Conservation (phyloP, 2,797 vertebrate species). For the Halcyon badia region DNA sequence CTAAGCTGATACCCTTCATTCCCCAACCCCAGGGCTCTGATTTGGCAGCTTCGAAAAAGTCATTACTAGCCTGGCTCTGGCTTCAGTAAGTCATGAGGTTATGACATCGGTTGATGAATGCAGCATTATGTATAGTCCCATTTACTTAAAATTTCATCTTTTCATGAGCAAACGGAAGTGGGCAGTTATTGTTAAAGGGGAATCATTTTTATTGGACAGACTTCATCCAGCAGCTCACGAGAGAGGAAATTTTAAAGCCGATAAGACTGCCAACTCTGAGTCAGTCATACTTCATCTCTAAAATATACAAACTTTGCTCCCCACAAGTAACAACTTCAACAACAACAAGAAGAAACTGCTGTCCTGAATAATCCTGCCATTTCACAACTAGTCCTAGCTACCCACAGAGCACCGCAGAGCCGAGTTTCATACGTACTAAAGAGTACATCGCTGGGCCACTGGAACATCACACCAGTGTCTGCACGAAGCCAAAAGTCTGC, state of each 20-base stretch:
- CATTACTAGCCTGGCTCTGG: constrained; percentile 28
- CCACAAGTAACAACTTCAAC: not conserved
- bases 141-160: constrained; percentile 34
- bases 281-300: constrained; percentile 6
- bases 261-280: not conserved
- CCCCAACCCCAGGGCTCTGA: not conserved
- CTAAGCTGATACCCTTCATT: not conserved
- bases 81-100: constrained; percentile 43
- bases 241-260: constrained; percentile 43
- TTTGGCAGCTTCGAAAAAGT: constrained; percentile 17
- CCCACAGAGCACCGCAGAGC: not conserved
- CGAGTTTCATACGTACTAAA: not conserved
- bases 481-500: not conserved
- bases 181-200: not conserved
- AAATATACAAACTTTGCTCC: constrained; percentile 21
- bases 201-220: constrained; percentile 13
- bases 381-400: not conserved
- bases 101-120: constrained; percentile 40
- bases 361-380: constrained; percentile 19
- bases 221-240: constrained; percentile 29
- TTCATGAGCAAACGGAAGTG: not conserved
- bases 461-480: not conserved
- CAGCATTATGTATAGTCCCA: constrained; percentile 24
- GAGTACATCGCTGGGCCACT: not conserved
- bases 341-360: not conserved